These are phyloP conservation scores for Drosophila ambigua DNA, from an alignment of 1,140 invertebrate species.

Conservation along the genomic window DNA sequence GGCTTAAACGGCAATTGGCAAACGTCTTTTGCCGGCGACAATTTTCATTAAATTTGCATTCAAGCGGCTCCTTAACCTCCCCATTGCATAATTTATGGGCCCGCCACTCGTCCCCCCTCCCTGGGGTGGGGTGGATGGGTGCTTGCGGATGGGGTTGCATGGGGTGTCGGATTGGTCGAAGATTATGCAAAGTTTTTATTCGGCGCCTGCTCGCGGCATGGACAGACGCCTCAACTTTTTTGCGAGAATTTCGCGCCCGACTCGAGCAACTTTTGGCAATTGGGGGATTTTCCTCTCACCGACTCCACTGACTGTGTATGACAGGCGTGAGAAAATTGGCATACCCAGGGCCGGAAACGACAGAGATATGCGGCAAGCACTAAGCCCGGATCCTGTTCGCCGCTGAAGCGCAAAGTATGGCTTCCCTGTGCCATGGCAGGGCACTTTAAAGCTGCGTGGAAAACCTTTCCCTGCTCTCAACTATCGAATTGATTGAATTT, in stretches of 20 bases:
- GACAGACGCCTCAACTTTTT: constrained; percentile 14
- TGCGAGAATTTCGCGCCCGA: constrained; percentile 31
- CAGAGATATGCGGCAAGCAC: constrained; percentile 23
- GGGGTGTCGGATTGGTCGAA: constrained; percentile 30
- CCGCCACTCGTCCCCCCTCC: neutral
- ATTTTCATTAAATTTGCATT: constrained; percentile 55
- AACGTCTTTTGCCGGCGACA: constrained; percentile 35
- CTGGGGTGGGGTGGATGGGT: neutral
- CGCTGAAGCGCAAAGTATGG: constrained; percentile 2
- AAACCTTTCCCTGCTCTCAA: neutral
- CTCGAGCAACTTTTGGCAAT: constrained; percentile 30
- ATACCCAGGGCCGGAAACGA: constrained; percentile 6
- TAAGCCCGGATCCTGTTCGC: constrained; percentile 5
- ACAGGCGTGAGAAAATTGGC: constrained; percentile 40
- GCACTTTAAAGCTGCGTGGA: constrained; percentile 4
- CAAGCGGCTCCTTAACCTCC: constrained; percentile 6
- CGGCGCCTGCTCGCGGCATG: constrained; percentile 29
- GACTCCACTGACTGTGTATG: constrained; percentile 6
- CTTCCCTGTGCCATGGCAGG: too few species aligned
- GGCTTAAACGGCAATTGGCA: constrained; percentile 43
- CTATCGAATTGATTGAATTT: too few species aligned
- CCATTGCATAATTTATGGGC: constrained; percentile 42
- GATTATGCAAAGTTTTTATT: constrained; percentile 53
- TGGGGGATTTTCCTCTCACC: constrained; percentile 5
- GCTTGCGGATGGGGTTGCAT: neutral